Percentiles rank a stretch among this genome's conserved stretches.
phyloP scores from a whole-genome alignment of 2,797 vertebrate species.

The Cirrhinus mrigala region DNA sequence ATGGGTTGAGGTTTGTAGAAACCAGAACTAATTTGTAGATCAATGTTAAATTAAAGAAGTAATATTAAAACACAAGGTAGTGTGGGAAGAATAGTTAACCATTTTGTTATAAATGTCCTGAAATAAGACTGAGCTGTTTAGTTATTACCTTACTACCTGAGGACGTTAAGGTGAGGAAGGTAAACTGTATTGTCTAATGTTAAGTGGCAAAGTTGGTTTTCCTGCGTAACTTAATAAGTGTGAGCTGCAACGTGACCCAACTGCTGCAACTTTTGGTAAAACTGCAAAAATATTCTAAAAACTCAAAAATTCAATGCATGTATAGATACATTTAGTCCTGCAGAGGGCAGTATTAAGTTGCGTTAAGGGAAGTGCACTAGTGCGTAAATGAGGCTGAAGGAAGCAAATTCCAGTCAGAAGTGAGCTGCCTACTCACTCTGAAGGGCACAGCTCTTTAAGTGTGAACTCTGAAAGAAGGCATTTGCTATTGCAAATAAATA shows the following conservation, averaged over 20 bases:
- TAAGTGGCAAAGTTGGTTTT: background rate
- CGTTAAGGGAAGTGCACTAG: background rate
- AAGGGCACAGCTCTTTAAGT: background rate
- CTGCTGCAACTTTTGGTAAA: background rate
- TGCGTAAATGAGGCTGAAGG: background rate
- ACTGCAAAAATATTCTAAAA: background rate
- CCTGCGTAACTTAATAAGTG: background rate
- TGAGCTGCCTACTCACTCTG: background rate
- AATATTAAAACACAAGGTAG: background rate
- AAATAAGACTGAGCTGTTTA: background rate
- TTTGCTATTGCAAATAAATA: background rate
- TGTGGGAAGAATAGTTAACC: background rate
- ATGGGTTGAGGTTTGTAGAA: background rate
- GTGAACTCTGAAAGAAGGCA: background rate
- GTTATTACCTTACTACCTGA: background rate
- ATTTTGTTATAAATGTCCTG: background rate
- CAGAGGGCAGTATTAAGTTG: conserved; percentile 9
- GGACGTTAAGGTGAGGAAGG: background rate
- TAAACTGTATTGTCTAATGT: background rate
- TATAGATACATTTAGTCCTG: background rate
- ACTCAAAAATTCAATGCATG: background rate
- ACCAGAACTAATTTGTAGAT: background rate
- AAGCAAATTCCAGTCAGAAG: background rate
- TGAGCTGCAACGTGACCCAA: background rate
- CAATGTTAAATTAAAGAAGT: background rate